These are phyloP conservation scores for Bombus turneri DNA, from an alignment of 1,140 invertebrate genomes.

Conservation along the genomic window DNA sequence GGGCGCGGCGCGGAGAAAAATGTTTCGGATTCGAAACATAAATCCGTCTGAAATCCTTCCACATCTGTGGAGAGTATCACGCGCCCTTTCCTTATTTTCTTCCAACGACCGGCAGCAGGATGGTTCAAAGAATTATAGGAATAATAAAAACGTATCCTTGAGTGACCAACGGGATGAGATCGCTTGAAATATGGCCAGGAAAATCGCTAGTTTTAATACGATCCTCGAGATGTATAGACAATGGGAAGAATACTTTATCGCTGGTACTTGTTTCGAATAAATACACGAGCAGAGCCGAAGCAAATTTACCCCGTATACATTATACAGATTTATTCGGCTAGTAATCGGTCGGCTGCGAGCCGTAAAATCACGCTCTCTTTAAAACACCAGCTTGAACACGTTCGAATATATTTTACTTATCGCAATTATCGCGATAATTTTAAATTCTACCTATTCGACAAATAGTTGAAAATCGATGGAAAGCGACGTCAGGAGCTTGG, in stretches of 20 bases:
- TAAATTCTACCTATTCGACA: not conserved
- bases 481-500: not conserved
- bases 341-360: too few relatives aligned
- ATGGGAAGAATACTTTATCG: not conserved
- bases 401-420: too few relatives aligned
- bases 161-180: not conserved
- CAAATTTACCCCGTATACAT: not conserved
- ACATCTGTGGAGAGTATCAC: constrained; percentile 13
- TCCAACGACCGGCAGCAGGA: not conserved
- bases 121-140: not conserved
- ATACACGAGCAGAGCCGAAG: not conserved
- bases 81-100: not conserved
- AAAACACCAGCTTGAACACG: not conserved
- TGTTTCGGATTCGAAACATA: constrained; percentile 31
- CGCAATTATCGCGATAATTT: too few relatives aligned
- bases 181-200: not conserved
- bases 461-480: not conserved
- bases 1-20: not conserved
- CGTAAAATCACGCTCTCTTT: not conserved
- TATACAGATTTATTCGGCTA: not conserved
- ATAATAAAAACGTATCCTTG: constrained; percentile 19
- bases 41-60: constrained; percentile 32
- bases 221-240: not conserved
- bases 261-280: not conserved
- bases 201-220: too few relatives aligned